Conservation (phyloP, 2,113 vertebrate species). For the Calidris pygmaea region DNA sequence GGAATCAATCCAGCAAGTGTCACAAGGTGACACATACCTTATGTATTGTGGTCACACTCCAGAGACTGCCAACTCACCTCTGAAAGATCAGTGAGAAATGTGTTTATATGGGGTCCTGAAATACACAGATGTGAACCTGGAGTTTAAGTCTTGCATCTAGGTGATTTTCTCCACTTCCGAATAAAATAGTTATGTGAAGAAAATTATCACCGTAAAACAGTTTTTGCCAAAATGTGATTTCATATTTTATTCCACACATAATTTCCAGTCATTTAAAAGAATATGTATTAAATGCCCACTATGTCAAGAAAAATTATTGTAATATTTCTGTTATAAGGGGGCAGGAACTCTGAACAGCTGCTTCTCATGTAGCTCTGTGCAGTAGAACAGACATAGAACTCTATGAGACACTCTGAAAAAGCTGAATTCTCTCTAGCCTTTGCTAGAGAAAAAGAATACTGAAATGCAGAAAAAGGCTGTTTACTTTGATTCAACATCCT, state of each 20-base stretch:
- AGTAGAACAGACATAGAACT: neutral
- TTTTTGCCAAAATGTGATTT: neutral
- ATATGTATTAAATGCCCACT: neutral
- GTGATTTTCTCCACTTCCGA: neutral
- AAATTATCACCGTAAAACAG: neutral
- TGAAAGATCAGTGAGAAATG: neutral
- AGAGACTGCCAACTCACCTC: conserved; percentile 1
- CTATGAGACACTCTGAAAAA: neutral
- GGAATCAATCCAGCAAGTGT: conserved; percentile 30
- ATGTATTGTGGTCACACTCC: conserved; percentile 29
- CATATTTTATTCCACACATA: neutral
- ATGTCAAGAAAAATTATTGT: neutral
- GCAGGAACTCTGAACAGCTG: neutral
- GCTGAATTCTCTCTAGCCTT: neutral
- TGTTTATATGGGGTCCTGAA: conserved; percentile 1
- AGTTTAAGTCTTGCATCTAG: neutral
- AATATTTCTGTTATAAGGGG: neutral
- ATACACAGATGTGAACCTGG: neutral
- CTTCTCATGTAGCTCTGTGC: neutral
- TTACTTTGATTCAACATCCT: neutral
- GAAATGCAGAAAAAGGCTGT: neutral
- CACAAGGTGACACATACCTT: conserved; percentile 37
- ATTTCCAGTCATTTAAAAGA: neutral
- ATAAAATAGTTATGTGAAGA: neutral
- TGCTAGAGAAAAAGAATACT: neutral